Evolutionary conservation across 2,797 vertebrate species (phyloP).

Genomic region (Carapus acus): DNA sequence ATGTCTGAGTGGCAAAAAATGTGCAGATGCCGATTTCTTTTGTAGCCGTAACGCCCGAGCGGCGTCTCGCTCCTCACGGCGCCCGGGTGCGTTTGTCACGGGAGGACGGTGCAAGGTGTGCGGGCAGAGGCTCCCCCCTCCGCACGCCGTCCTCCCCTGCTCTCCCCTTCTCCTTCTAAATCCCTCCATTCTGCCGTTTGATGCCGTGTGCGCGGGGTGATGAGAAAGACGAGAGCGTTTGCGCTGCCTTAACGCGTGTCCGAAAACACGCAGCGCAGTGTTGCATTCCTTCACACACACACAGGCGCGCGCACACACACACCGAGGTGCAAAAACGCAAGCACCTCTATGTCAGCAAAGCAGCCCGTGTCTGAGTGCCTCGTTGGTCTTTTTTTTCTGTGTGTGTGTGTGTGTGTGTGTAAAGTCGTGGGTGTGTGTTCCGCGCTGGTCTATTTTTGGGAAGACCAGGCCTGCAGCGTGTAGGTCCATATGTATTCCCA

Average conservation of each 20-base stretch:
- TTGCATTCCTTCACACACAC: constrained; percentile 61
- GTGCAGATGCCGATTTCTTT: neutral
- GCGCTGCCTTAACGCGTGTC: too few species aligned
- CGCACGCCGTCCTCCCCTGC: constrained; percentile 3
- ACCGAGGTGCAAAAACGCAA: constrained; percentile 29
- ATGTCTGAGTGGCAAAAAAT: neutral
- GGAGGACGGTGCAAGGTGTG: constrained; percentile 40
- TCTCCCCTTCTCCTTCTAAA: neutral
- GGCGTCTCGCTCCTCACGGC: constrained; percentile 7
- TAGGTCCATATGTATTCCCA: neutral
- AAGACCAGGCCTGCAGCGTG: constrained; percentile 5
- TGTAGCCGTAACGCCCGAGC: constrained; percentile 18
- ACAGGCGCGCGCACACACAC: constrained; percentile 9
- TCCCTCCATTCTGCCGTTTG: neutral
- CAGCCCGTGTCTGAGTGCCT: constrained; percentile 22
- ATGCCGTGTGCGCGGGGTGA: constrained; percentile 13
- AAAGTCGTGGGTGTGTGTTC: constrained; percentile 12
- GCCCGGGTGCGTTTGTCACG: constrained; percentile 19
- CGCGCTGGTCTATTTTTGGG: constrained; percentile 23
- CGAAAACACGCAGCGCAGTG: constrained; percentile 10
- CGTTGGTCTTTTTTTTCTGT: constrained; percentile 2
- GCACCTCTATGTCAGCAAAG: constrained; percentile 33
- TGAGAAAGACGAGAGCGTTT: neutral
- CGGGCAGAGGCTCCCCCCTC: constrained; percentile 12
- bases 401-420: neutral